Base-by-base conservation (phyloP, 2,888 invertebrate species). In the Melieria picta region DNA sequence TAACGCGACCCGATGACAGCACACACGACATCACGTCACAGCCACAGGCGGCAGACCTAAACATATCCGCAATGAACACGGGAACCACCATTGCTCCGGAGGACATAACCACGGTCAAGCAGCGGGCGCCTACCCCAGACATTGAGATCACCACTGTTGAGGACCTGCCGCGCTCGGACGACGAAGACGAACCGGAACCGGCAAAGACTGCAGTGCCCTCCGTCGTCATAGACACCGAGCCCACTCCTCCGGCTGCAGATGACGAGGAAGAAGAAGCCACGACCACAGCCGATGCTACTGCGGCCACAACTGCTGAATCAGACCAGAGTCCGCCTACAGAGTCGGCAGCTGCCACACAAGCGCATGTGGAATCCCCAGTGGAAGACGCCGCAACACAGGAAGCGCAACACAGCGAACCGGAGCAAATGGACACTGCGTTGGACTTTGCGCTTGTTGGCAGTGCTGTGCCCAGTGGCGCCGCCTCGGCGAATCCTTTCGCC, bases 401-500 rank as follows among this genome's bases (percentile, higher is more conserved):
- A 61, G 80, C 79, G 7, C 80, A 78, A 16, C 70, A 74, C 9
- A 75, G 75, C n/a, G 80, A 80, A 42, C 76, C 78, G 0, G 86
- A 86, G 72, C 82, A 86, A 76, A 86, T 86, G 86, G 86, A 87
- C 71, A 86, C 85, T 0, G 85, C 82, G 0, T 73, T 86, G 9
- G 86, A 86, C 64, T 86, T 86, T 65, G 77, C 79, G 10, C 30
- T 30, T 30, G 80, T 81, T 6, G 79, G 80, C 6, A 81, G 80
- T 63, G 81, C 76, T 0, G 75, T 81, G 4, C 79, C 83, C 4
- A 86, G 86, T 72, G 86, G 86, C 6, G 77, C 83, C 10, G 78
- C 82, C 4, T 86, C 86, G 0, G 86, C 89, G 61, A 89, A 89
- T 84, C 89, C 89, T 0, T 90, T 86, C 65, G 87, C 86, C 65